A percentile compares a stretch with the other conserved stretches of the same genome.
These are phyloP conservation scores for Kradibia gibbosae DNA, from an alignment of 1,140 invertebrate species.

Conservation along the genomic window DNA sequence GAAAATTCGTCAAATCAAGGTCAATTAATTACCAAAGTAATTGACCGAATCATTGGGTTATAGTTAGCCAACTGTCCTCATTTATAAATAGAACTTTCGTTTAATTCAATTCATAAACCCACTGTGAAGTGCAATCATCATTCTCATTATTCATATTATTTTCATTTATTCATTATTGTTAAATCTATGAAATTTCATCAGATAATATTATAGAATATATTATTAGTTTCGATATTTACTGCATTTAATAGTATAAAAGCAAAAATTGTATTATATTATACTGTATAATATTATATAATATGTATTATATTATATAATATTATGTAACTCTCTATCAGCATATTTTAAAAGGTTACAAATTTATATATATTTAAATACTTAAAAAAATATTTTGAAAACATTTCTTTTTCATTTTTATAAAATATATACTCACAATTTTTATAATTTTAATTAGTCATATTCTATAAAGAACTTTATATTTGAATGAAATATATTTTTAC, in stretches of 20 bases:
- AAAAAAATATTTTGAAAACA: too few species aligned
- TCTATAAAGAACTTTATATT: too few species aligned
- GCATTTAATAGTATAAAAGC: background rate
- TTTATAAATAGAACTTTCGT: background rate
- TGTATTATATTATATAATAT: too few species aligned
- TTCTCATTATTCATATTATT: slow-evolving; percentile 20
- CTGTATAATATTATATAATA: too few species aligned
- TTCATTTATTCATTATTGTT: slow-evolving; percentile 13
- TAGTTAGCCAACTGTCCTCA: slow-evolving; percentile 9
- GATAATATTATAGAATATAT: background rate
- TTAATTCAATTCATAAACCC: slow-evolving; percentile 25
- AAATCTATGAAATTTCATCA: background rate
- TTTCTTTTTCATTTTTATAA: too few species aligned
- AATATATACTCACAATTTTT: too few species aligned
- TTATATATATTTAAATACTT: too few species aligned
- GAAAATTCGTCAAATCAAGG: background rate
- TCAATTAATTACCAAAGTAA: slow-evolving; percentile 17
- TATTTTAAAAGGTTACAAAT: too few species aligned
- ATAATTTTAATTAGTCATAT: too few species aligned
- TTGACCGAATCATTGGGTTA: slow-evolving; percentile 23
- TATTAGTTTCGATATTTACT: background rate
- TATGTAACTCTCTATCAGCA: too few species aligned
- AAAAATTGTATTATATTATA: background rate
- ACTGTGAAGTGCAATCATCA: background rate
- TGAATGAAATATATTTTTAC: too few species aligned